Conservation (phyloP, 2,113 vertebrate genomes). For the Saimiri boliviensis region DNA sequence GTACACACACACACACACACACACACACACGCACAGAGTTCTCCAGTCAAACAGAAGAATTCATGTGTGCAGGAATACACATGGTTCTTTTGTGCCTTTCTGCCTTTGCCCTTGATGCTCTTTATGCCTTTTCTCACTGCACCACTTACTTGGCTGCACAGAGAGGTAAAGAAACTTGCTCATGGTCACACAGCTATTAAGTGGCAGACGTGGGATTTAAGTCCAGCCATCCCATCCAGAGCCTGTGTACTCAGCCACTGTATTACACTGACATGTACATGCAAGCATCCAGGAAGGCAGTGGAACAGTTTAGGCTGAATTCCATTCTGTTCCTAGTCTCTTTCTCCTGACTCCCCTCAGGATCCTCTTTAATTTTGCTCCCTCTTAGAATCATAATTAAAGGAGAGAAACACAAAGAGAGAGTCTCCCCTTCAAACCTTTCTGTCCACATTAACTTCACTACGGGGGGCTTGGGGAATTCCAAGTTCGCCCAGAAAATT, state of each 20-base stretch:
- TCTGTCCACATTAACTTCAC: slow-evolving; percentile 76
- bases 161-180: not conserved
- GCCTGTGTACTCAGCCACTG: not conserved
- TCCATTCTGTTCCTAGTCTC: not conserved
- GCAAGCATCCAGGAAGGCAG: not conserved
- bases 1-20: too few relatives aligned
- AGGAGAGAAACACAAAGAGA: slow-evolving; percentile 56
- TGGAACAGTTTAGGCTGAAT: not conserved
- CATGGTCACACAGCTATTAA: not conserved
- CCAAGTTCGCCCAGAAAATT: slow-evolving; percentile 68
- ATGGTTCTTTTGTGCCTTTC: not conserved
- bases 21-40: not conserved
- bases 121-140: not conserved
- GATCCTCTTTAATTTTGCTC: slow-evolving; percentile 59
- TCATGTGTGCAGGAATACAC: not conserved
- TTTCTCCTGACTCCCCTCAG: not conserved
- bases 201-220: not conserved
- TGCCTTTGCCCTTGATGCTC: not conserved
- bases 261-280: accelerated
- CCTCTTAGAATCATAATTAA: slow-evolving; percentile 76
- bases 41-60: not conserved
- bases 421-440: slow-evolving; percentile 57
- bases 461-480: slow-evolving; percentile 62
- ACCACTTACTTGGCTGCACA: not conserved
- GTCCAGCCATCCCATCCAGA: not conserved